Evolutionary conservation across 2,797 vertebrate genomes (phyloP).

Genomic region (Perdix hodgsoniae): DNA sequence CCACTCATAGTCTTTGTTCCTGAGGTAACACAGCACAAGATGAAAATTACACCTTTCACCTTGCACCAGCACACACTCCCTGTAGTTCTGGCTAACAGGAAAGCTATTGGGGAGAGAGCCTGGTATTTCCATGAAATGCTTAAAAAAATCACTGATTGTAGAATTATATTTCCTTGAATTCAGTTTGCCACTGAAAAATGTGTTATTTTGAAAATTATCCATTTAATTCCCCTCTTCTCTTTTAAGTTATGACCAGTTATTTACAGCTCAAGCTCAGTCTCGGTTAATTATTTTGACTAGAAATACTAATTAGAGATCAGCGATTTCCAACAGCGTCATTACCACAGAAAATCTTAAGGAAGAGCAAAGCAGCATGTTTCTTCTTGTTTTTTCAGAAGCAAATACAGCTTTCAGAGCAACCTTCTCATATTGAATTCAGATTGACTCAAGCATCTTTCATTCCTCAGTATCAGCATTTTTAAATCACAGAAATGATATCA

Average conservation of each 20-base stretch:
- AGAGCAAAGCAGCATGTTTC: neutral
- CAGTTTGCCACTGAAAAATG: neutral
- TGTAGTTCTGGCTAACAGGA: neutral
- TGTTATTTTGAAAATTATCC: neutral
- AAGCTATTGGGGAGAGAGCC: neutral
- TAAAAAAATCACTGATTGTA: neutral
- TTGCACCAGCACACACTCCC: neutral
- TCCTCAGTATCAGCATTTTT: neutral
- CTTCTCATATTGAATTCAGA: neutral
- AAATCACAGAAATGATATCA: constrained; percentile 28
- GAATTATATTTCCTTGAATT: neutral
- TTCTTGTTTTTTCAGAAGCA: neutral
- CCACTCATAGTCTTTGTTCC: neutral
- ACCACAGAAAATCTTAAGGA: constrained; percentile 1
- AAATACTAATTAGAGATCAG: constrained; percentile 36
- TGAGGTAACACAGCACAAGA: neutral
- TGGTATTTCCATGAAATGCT: neutral
- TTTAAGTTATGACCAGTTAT: neutral
- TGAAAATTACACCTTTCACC: neutral
- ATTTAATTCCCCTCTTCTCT: neutral
- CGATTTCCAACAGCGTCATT: neutral
- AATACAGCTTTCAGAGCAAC: neutral
- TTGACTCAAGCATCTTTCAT: neutral
- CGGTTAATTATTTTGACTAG: constrained; percentile 3
- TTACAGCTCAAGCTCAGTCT: constrained; percentile 1